These are phyloP conservation scores for Macrosteles quadrilineatus DNA, from an alignment of 1,140 invertebrate species.

Conservation along the genomic window DNA sequence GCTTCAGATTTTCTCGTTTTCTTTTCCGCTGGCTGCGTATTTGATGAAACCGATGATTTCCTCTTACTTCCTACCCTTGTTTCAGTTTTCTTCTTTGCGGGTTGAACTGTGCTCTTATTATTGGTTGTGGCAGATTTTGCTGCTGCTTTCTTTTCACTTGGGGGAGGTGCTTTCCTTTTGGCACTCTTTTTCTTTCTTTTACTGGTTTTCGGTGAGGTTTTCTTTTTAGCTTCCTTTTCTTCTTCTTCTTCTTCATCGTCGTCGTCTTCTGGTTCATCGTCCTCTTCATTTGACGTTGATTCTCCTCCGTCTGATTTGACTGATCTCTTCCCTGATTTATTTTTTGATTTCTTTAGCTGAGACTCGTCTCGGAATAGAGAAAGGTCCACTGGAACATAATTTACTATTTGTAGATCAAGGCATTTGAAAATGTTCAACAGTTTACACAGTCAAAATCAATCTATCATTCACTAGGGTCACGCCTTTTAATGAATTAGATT, in stretches of 20 bases:
- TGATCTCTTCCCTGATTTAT: constrained; percentile 24
- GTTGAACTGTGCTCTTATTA: constrained; percentile 23
- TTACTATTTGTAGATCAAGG: too few relatives aligned
- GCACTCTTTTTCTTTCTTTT: constrained; percentile 21
- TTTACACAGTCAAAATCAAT: too few relatives aligned
- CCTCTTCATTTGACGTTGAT: constrained; percentile 3
- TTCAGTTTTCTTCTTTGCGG: constrained; percentile 38
- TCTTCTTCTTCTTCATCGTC: constrained; percentile 7
- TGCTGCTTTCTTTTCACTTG: constrained; percentile 35
- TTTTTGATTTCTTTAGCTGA: constrained; percentile 63
- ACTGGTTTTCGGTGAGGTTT: constrained; percentile 11
- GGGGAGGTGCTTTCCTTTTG: constrained; percentile 30
- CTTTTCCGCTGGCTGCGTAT: constrained; percentile 28
- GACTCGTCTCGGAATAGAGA: constrained; percentile 78
- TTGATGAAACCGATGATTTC: constrained; percentile 28
- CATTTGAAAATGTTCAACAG: constrained; percentile 5
- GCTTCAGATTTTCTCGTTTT: constrained; percentile 35
- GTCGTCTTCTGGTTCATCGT: not conserved
- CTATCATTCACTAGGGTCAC: too few relatives aligned
- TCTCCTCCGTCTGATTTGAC: constrained; percentile 17
- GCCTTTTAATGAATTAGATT: too few relatives aligned
- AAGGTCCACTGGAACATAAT: constrained; percentile 68
- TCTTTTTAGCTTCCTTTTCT: constrained; percentile 23
- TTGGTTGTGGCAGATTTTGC: constrained; percentile 28
- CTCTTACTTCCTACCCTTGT: constrained; percentile 30